A percentile compares a stretch with the other conserved stretches of the same genome.
Conservation (phyloP, 2,797 vertebrate genomes). For the Acanthopagrus latus region DNA sequence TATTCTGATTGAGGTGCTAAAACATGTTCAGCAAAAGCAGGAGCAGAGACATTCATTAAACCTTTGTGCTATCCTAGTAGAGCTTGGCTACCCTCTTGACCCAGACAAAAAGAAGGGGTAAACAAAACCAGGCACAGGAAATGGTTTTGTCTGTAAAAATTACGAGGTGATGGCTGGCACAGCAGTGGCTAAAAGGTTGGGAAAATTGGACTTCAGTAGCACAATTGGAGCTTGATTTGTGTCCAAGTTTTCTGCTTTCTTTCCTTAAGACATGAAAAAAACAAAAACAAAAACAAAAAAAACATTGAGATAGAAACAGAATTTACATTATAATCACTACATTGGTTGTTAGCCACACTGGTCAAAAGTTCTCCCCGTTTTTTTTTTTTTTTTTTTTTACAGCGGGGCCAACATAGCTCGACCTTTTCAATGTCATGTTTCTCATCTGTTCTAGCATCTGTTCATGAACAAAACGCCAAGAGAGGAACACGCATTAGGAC, state of each 20-base stretch:
- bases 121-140: conserved; percentile 65
- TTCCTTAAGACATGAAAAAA: conserved; percentile 13
- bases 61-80: conserved; percentile 48
- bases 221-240: conserved; percentile 42
- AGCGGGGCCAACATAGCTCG: conserved; percentile 19
- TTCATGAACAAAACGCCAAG: conserved; percentile 59
- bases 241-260: conserved; percentile 10
- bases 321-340: conserved; percentile 26
- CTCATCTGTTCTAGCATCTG: conserved; percentile 81
- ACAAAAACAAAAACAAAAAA: too few relatives aligned
- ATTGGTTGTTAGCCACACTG: conserved; percentile 23
- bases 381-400: conserved; percentile 1
- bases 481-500: conserved; percentile 41
- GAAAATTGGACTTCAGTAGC: conserved; percentile 53
- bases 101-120: conserved; percentile 50
- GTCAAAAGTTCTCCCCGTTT: conserved; percentile 28
- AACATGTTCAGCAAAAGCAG: conserved; percentile 44
- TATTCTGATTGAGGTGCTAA: conserved; percentile 14
- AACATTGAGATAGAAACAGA: conserved; percentile 14
- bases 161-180: conserved; percentile 61
- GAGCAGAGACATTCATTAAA: conserved; percentile 51
- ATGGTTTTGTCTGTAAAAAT: conserved; percentile 56
- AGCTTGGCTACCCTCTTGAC: conserved; percentile 67
- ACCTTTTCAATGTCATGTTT: conserved; percentile 73
- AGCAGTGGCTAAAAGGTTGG: conserved; percentile 36